phyloP scores from a whole-genome alignment of 2,888 invertebrate genomes.

The Boloria euphrosyne region DNA sequence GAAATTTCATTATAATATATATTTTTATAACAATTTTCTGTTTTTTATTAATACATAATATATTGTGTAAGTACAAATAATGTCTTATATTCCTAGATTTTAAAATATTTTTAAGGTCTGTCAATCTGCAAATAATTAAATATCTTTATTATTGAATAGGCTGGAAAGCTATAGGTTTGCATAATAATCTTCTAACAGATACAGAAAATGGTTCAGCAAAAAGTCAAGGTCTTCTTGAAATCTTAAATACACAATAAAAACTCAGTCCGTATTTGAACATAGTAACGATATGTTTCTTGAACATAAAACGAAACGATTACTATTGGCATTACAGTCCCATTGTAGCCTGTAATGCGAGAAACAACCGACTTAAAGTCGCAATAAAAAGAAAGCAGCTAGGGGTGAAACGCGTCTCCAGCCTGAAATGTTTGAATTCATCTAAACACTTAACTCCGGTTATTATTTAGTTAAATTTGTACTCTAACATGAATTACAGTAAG shows the following conservation, averaged over 20 bases:
- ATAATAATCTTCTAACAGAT: too few species aligned
- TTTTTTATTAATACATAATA: too few species aligned
- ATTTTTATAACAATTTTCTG: too few species aligned
- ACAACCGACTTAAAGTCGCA: slow-evolving; percentile 39
- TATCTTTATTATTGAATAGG: too few species aligned
- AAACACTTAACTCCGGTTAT: slow-evolving; percentile 34
- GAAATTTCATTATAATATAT: too few species aligned
- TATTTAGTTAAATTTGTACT: slow-evolving; percentile 27
- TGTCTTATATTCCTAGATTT: too few species aligned
- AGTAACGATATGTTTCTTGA: slow-evolving; percentile 20
- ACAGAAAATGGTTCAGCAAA: too few species aligned
- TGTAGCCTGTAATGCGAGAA: slow-evolving; percentile 29
- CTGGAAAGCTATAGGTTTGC: too few species aligned
- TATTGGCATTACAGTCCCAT: slow-evolving; percentile 37
- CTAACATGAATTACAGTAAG: slow-evolving; percentile 25
- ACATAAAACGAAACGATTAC: slow-evolving; percentile 37
- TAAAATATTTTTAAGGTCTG: too few species aligned
- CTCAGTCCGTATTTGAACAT: neutral
- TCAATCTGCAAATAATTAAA: too few species aligned
- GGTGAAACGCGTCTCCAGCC: slow-evolving; percentile 34
- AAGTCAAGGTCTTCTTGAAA: neutral
- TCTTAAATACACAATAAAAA: neutral
- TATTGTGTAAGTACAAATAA: too few species aligned
- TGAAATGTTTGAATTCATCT: slow-evolving; percentile 37
- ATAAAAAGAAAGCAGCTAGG: slow-evolving; percentile 41